Percentiles rank a stretch among this genome's conserved stretches.
These are phyloP conservation scores for Bellardia pandia DNA, from an alignment of 2,888 invertebrate genomes.

Conservation along the genomic window DNA sequence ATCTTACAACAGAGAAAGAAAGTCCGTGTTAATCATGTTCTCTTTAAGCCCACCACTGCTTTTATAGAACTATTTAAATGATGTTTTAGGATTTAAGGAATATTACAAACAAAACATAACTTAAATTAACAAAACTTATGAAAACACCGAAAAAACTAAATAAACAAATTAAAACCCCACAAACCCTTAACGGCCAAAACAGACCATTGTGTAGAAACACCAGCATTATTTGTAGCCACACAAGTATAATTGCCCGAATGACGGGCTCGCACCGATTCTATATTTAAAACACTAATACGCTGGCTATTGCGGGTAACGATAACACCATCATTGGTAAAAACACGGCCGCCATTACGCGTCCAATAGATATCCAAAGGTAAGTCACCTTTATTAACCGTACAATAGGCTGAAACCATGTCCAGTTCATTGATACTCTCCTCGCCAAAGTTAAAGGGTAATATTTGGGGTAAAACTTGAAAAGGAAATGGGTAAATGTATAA, in stretches of 20 bases:
- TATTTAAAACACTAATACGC: slow-evolving; percentile 86
- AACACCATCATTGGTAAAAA: slow-evolving; percentile 85
- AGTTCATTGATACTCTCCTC: slow-evolving; percentile 88
- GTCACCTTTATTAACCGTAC: slow-evolving; percentile 90
- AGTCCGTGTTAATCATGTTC: too few relatives aligned
- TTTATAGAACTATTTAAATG: neutral
- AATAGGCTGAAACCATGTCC: slow-evolving; percentile 88
- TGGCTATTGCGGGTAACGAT: slow-evolving; percentile 78
- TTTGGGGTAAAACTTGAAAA: slow-evolving; percentile 87
- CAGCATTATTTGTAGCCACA: slow-evolving; percentile 87
- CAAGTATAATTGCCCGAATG: slow-evolving; percentile 90
- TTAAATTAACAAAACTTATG: slow-evolving; percentile 45
- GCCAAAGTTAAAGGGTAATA: slow-evolving; percentile 89
- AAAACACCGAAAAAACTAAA: slow-evolving; percentile 42
- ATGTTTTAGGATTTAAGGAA: neutral
- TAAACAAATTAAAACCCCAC: slow-evolving; percentile 26
- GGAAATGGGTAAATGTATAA: slow-evolving; percentile 16
- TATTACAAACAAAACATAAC: slow-evolving; percentile 31
- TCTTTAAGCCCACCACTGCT: too few relatives aligned
- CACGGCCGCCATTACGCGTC: slow-evolving; percentile 85
- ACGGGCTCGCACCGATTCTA: slow-evolving; percentile 87
- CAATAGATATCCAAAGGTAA: slow-evolving; percentile 90
- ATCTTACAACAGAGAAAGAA: too few relatives aligned
- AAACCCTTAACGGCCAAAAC: slow-evolving; percentile 86
- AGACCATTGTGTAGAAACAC: slow-evolving; percentile 86